Conservation (phyloP, 2,113 vertebrate species). For the Callocephalon fimbriatum region DNA sequence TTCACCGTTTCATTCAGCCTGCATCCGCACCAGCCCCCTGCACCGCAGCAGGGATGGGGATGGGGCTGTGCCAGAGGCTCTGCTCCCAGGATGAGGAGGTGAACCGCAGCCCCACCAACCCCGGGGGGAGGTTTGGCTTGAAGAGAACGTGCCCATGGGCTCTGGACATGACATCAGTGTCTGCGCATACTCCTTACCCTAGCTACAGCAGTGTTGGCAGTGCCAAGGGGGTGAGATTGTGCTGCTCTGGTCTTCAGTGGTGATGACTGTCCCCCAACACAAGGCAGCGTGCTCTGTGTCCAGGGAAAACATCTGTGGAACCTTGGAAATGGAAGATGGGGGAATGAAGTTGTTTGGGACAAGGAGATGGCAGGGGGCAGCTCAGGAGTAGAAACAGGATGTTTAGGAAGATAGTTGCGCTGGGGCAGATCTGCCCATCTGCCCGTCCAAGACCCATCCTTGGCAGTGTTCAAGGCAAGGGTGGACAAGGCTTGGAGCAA, state of each 20-base stretch:
- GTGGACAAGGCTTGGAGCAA: background rate
- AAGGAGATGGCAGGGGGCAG: background rate
- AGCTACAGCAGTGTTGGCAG: background rate
- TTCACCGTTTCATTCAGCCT: constrained; percentile 25
- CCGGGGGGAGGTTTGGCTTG: background rate
- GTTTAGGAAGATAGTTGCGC: background rate
- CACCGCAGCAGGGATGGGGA: background rate
- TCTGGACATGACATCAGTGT: background rate
- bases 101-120: accelerated
- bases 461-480: background rate
- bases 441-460: background rate
- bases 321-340: background rate
- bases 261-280: accelerated
- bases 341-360: background rate
- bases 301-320: background rate
- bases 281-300: accelerated
- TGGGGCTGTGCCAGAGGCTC: background rate
- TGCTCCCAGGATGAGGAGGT: background rate
- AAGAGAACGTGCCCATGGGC: background rate
- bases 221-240: background rate
- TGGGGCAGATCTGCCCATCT: background rate
- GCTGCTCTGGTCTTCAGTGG: accelerated
- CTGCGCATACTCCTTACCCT: background rate
- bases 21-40: accelerated
- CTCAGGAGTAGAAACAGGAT: accelerated